phyloP scores from a whole-genome alignment of 2,113 vertebrate species.

The Indri indri region DNA sequence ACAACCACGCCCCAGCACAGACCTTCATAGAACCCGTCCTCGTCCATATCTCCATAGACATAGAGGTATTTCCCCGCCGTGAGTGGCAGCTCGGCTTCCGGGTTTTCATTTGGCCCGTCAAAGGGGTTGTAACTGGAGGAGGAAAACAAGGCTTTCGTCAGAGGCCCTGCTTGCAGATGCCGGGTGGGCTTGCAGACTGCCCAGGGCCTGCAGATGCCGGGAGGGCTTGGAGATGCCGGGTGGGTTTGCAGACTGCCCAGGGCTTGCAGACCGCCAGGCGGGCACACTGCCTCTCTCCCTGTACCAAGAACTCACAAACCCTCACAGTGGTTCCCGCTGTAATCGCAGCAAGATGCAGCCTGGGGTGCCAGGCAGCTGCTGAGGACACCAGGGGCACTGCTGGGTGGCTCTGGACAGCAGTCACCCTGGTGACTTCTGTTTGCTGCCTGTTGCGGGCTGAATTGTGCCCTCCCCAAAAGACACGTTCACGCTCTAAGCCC shows the following conservation, averaged over 20 bases:
- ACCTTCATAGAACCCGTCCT: conserved; percentile 99
- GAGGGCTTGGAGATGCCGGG: fast-evolving
- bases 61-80: conserved; percentile 98
- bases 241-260: too few species aligned
- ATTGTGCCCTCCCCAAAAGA: too few species aligned
- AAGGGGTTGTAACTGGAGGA: conserved; percentile 95
- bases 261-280: too few species aligned
- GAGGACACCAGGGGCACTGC: neutral
- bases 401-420: too few species aligned
- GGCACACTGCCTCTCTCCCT: neutral
- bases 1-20: fast-evolving
- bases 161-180: fast-evolving
- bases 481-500: neutral
- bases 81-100: conserved; percentile 97
- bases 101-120: conserved; percentile 98
- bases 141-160: fast-evolving
- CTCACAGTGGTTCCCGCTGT: fast-evolving
- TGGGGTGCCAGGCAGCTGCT: fast-evolving
- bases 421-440: too few species aligned
- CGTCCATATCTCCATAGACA: conserved; percentile 98
- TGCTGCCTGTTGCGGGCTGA: neutral
- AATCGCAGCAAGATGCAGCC: neutral
- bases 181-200: fast-evolving
- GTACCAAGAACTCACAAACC: fast-evolving
- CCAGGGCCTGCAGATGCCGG: fast-evolving